Evolutionary conservation across 2,797 vertebrate species (phyloP), one percentile per base, ranked within the genome.

Genomic region (Pygocentrus nattereri): DNA sequence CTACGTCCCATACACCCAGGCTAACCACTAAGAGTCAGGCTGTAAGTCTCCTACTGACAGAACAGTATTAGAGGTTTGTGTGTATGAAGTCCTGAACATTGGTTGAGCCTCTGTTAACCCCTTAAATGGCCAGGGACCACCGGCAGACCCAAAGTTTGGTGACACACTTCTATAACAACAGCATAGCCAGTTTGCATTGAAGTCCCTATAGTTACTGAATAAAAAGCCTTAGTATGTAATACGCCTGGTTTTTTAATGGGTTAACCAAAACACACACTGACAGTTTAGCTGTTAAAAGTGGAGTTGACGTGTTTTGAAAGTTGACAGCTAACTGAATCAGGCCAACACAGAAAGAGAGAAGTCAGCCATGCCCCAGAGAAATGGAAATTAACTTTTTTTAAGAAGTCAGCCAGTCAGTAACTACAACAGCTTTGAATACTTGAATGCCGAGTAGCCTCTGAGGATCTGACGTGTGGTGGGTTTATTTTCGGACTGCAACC

Each of bases 401-500:
- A 30, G 27, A 70, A 16, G 25, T n/a, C n/a, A 70, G 76, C 79
- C 80, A 80, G 81, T 52, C 38, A 54, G 65, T 54, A 77, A 77
- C 67, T 78, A 79, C 78, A 79, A 70, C 58, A 16, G 74, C 76
- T 41, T 80, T 44, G 62, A 83, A 81, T 67, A 52, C 50, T 71
- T 25, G 68, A 84, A 85, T 82, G 75, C 73, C 67, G 78, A 83
- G 76, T 73, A 62, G 47, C 59, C 72, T 74, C 67, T 58, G 78
- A 78, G 54, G 78, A 86, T 81, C 70, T 73, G 78, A 85, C 78
- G 76, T 76, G 82, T 75, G 74, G 71, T 34, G 76, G 75, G 74
- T 86, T 84, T 88, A 87, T 87, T 88, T 85, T 86, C 58, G 76
- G 85, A 86, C 80, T 80, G 64, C 81, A 72, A 75, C 75, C 74